Evolutionary conservation across 2,888 invertebrate species (phyloP).

Genomic region (Allygus modestus): DNA sequence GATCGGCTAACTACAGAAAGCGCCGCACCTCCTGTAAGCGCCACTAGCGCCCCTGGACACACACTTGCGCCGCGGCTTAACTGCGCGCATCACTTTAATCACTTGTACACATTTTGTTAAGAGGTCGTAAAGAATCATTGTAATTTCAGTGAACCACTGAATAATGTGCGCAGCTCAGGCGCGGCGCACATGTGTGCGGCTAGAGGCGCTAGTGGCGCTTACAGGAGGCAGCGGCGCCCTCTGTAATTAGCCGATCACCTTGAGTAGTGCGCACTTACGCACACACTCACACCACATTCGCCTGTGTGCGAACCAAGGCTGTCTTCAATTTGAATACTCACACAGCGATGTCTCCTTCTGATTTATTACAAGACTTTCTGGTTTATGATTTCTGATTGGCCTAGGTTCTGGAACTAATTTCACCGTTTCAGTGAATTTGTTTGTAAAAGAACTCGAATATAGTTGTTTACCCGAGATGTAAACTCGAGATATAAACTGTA

Average conservation of each 20-base stretch:
- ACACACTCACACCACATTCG: neutral
- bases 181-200: neutral
- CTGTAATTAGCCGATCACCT: constrained; percentile 25
- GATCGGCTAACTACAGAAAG: constrained; percentile 1
- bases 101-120: too few relatives aligned
- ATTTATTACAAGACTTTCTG: constrained; percentile 6
- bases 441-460: too few relatives aligned
- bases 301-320: constrained; percentile 46
- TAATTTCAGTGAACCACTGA: neutral
- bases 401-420: neutral
- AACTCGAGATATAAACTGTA: too few relatives aligned
- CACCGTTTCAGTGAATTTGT: neutral
- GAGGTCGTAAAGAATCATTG: too few relatives aligned
- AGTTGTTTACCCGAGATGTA: too few relatives aligned
- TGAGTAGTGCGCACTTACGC: constrained; percentile 7
- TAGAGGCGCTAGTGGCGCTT: constrained; percentile 32
- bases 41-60: constrained; percentile 6
- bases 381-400: neutral
- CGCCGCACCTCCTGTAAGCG: constrained; percentile 5
- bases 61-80: neutral
- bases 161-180: neutral
- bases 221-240: neutral
- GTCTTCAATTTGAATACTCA: constrained; percentile 42
- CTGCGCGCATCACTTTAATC: neutral
- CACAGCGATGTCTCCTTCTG: constrained; percentile 3